These are phyloP conservation scores for Drosophila robusta DNA, from an alignment of 2,888 invertebrate genomes.

Conservation along the genomic window DNA sequence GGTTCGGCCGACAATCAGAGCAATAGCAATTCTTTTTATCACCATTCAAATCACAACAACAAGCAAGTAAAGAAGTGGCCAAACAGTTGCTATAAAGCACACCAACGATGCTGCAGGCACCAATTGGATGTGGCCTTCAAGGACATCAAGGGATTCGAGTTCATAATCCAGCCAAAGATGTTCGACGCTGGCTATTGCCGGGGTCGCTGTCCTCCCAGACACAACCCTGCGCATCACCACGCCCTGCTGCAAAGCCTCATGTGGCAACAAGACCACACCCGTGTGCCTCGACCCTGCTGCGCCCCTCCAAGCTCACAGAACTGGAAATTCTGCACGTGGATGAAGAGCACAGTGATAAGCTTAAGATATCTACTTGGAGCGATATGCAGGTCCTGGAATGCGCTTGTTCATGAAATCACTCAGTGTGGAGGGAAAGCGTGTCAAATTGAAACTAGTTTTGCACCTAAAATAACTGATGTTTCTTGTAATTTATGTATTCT, in stretches of 20 bases:
- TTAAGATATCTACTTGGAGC: slow-evolving; percentile 89
- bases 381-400: slow-evolving; percentile 90
- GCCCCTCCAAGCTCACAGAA: slow-evolving; percentile 89
- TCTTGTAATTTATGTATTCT: too few relatives aligned
- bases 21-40: slow-evolving; percentile 53
- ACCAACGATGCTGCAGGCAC: slow-evolving; percentile 88
- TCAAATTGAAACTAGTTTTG: too few relatives aligned
- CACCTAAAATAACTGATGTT: too few relatives aligned
- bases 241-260: slow-evolving; percentile 89
- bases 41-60: slow-evolving; percentile 13
- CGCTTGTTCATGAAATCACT: slow-evolving; percentile 88
- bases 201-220: slow-evolving; percentile 89
- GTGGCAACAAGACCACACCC: slow-evolving; percentile 87
- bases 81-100: slow-evolving; percentile 86
- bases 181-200: slow-evolving; percentile 91
- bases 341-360: slow-evolving; percentile 87
- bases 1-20: slow-evolving; percentile 43
- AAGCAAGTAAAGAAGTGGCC: slow-evolving; percentile 9
- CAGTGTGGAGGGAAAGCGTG: too few relatives aligned
- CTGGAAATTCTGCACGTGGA: slow-evolving; percentile 89
- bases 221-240: slow-evolving; percentile 90
- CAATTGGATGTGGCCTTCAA: slow-evolving; percentile 89
- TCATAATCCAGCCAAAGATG: slow-evolving; percentile 89
- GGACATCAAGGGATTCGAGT: slow-evolving; percentile 88
- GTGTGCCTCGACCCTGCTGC: slow-evolving; percentile 88